Evolutionary conservation across 2,797 vertebrate genomes (phyloP), one percentile per base, ranked within the genome.

Genomic region (Peromyscus melanophrys): DNA sequence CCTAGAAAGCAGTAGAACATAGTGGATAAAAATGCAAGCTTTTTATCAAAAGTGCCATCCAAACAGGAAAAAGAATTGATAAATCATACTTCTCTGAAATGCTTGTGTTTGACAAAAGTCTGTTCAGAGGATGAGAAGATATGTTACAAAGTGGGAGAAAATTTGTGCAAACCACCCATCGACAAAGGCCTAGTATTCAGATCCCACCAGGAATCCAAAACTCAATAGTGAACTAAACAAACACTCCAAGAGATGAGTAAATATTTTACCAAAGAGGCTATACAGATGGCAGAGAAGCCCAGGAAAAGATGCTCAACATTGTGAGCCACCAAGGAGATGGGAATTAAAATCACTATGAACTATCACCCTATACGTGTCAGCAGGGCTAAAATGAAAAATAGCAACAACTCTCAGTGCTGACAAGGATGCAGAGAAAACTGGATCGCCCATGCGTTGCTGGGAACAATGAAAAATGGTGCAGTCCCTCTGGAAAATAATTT

Each of bases 211-310:
- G 57, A 90, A 52, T 8, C 76, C n/a, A 43, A 87, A 94, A 95
- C 43, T 57, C 86, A 89, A 59, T 9, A 87, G 94, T 43, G 55
- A 91, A 73, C 86, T 90, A 69, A 86, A 77, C 81, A 90, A 59
- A 82, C 8, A 83, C 61, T 69, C 84, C 95, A 89, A 96, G 87
- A 83, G 34, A 76, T 8, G 78, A 96, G 63, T 52, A 95, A 37
- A 57, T 65, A 95, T 57, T 95, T 96, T 77, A 61, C 65, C 43
- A 65, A 78, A 88, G 67, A 92, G 71, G 71, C 78, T 52, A 40
- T 23, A 85, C 55, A 75, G 71, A 78, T 57, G 77, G 84, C 65
- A 93, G 86, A 95, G 19, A 67, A 52, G 59, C 67, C 61, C 71
- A 19, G 37, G 43, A 49, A 95, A 92, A 90, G 76, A 82, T 57